A percentile compares a stretch with the other conserved stretches of the same genome.
These are phyloP conservation scores for Lathronympha strigana DNA, from an alignment of 2,888 invertebrate genomes.

Conservation along the genomic window DNA sequence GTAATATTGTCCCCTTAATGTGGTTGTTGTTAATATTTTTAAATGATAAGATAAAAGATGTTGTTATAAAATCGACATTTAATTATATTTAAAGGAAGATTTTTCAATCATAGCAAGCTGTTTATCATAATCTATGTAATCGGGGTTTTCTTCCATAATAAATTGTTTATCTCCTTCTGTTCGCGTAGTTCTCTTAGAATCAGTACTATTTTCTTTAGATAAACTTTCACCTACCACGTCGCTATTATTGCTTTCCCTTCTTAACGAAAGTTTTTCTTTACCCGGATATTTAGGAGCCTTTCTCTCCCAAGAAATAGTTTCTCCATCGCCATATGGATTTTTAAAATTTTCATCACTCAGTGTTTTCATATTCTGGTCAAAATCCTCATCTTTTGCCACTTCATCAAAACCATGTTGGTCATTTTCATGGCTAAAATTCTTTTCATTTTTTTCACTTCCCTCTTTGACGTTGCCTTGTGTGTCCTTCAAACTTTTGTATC, in stretches of 20 bases:
- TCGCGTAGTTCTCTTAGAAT: slow-evolving; percentile 41
- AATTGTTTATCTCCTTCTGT: slow-evolving; percentile 50
- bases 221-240: neutral
- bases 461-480: neutral
- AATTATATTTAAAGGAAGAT: too few species aligned
- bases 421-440: neutral
- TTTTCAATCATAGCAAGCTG: slow-evolving; percentile 36
- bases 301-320: slow-evolving; percentile 16
- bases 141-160: slow-evolving; percentile 48
- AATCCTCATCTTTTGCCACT: neutral
- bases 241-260: neutral
- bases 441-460: neutral
- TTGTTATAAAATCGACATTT: too few species aligned
- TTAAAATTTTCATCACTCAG: neutral
- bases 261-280: neutral
- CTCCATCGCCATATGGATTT: slow-evolving; percentile 3
- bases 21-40: too few species aligned
- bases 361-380: slow-evolving; percentile 1
- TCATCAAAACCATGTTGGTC: neutral
- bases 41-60: too few species aligned
- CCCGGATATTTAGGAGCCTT: neutral
- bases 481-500: slow-evolving; percentile 19
- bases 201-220: slow-evolving; percentile 11
- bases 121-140: slow-evolving; percentile 57
- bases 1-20: too few species aligned